Percentiles rank a stretch among this genome's conserved stretches.
Evolutionary conservation across 2,888 invertebrate species (phyloP).

Genomic region (Eueremaeus valkanovi): DNA sequence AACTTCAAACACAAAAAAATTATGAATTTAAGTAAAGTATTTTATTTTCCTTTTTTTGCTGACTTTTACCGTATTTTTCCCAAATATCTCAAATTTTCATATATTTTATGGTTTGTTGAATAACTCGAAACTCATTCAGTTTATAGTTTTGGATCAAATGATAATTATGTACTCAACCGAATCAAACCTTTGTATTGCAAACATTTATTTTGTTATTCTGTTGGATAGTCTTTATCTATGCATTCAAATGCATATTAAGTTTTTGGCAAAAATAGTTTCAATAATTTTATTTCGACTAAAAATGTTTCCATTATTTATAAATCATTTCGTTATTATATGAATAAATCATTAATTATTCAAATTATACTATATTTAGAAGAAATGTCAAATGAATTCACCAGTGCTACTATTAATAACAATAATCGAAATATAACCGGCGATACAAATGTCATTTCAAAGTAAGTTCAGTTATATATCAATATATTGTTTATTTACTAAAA

Average conservation of each 20-base stretch:
- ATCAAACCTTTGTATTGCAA: neutral
- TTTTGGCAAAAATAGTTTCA: too few relatives aligned
- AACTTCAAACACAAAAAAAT: too few relatives aligned
- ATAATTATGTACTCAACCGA: conserved; percentile 34
- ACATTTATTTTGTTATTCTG: conserved; percentile 6
- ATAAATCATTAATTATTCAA: neutral
- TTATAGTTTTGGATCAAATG: conserved; percentile 35
- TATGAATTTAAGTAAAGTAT: too few relatives aligned
- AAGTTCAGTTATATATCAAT: too few relatives aligned
- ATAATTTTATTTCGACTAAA: too few relatives aligned
- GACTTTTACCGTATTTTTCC: neutral
- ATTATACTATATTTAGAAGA: neutral
- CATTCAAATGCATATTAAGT: too few relatives aligned
- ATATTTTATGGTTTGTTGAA: conserved; percentile 28
- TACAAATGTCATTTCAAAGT: neutral
- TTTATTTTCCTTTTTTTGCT: neutral
- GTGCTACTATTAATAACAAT: neutral
- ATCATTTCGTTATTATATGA: neutral
- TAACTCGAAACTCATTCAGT: neutral
- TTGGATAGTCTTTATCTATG: too few relatives aligned
- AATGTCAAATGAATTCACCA: neutral
- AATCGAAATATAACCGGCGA: neutral
- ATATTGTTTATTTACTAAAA: neutral
- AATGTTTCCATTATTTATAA: neutral
- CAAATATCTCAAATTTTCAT: neutral